These are phyloP conservation scores for Hyperoplus lanceolatus DNA, from an alignment of 2,797 vertebrate species.

Conservation along the genomic window DNA sequence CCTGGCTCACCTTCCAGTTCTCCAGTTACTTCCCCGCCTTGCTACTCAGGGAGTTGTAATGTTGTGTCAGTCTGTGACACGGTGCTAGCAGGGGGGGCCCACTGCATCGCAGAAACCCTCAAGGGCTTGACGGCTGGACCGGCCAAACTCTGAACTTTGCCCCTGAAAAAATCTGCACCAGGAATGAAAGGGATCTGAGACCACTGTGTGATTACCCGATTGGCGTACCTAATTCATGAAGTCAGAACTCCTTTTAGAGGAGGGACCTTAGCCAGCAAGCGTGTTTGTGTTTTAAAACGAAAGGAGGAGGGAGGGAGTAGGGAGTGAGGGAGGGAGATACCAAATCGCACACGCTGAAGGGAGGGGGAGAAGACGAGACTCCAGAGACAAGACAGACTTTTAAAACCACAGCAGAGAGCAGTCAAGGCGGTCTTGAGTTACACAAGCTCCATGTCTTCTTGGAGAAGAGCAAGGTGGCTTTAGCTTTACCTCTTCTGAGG, in stretches of 20 bases:
- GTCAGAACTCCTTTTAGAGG: constrained; percentile 74
- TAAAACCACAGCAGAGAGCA: constrained; percentile 46
- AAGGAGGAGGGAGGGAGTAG: constrained; percentile 51
- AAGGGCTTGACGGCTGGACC: constrained; percentile 43
- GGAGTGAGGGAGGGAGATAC: constrained; percentile 49
- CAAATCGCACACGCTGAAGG: constrained; percentile 65
- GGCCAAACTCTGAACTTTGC: constrained; percentile 84
- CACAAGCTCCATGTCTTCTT: constrained; percentile 48
- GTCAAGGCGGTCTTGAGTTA: constrained; percentile 68
- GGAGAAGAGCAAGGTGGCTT: constrained; percentile 49
- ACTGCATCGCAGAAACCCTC: constrained; percentile 40
- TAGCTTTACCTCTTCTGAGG: constrained; percentile 70
- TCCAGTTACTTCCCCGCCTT: constrained; percentile 73
- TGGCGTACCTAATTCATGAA: constrained; percentile 83
- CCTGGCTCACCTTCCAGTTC: constrained; percentile 77
- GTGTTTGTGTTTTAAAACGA: constrained; percentile 68
- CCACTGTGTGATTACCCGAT: constrained; percentile 76
- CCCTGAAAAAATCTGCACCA: constrained; percentile 80
- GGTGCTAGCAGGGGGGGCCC: constrained; percentile 38
- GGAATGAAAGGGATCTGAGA: constrained; percentile 91
- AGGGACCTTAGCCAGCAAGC: constrained; percentile 68
- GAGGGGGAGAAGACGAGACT: constrained; percentile 51
- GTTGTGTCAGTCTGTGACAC: constrained; percentile 62
- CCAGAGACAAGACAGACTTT: constrained; percentile 42
- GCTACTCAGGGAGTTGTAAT: constrained; percentile 56